Percentiles rank a stretch among this genome's conserved stretches.
These are phyloP conservation scores for Mythimna pallens DNA, from an alignment of 2,888 invertebrate genomes.

Conservation along the genomic window DNA sequence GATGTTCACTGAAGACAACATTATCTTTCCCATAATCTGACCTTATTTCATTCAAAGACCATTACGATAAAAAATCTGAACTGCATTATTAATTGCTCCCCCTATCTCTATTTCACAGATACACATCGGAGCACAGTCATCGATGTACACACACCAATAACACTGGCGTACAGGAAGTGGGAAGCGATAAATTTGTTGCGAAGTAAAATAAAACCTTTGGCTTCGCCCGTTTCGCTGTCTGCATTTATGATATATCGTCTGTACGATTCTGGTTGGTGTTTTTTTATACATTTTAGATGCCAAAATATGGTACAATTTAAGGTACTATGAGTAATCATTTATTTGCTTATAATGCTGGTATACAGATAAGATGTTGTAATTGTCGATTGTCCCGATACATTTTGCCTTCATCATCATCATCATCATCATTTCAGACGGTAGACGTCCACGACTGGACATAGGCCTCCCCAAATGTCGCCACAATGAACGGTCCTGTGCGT, in stretches of 20 bases:
- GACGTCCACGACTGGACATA: too few relatives aligned
- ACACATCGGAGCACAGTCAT: slow-evolving; percentile 70
- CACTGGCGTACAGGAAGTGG: slow-evolving; percentile 75
- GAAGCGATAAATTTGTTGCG: slow-evolving; percentile 80
- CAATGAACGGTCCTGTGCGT: too few relatives aligned
- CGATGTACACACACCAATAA: slow-evolving; percentile 68
- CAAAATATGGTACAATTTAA: slow-evolving; percentile 34
- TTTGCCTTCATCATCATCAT: too few relatives aligned
- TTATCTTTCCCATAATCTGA: slow-evolving; percentile 17
- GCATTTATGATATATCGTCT: slow-evolving; percentile 78
- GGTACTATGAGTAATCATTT: too few relatives aligned
- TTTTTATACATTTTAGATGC: slow-evolving; percentile 51
- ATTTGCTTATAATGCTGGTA: too few relatives aligned
- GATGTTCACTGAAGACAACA: slow-evolving; percentile 7
- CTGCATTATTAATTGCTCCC: slow-evolving; percentile 63
- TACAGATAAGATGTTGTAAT: too few relatives aligned
- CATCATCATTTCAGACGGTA: too few relatives aligned
- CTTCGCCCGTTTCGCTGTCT: slow-evolving; percentile 77
- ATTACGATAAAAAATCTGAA: slow-evolving; percentile 47
- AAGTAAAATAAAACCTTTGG: slow-evolving; percentile 85
- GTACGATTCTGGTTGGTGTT: slow-evolving; percentile 52
- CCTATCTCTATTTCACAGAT: slow-evolving; percentile 61
- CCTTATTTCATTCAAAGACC: slow-evolving; percentile 36
- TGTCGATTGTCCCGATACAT: too few relatives aligned
- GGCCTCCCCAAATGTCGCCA: too few relatives aligned